A percentile compares a stretch with the other conserved stretches of the same genome.
These are phyloP conservation scores for Pogonognathellus flavescens DNA, from an alignment of 1,140 invertebrate species.

Conservation along the genomic window DNA sequence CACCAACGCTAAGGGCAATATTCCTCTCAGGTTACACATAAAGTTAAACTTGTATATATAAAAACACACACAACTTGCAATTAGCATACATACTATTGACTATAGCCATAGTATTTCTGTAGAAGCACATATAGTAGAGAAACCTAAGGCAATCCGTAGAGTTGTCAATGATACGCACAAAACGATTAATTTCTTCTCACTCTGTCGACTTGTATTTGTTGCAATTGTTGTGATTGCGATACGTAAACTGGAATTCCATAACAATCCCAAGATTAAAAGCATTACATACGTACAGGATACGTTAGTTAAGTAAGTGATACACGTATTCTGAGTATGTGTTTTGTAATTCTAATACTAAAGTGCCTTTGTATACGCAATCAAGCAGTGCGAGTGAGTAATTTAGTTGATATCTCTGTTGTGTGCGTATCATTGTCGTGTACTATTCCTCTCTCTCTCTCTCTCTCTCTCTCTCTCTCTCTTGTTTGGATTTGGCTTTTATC, in stretches of 20 bases:
- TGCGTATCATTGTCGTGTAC: conserved; percentile 41
- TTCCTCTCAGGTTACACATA: too few relatives aligned
- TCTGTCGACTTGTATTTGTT: conserved; percentile 65
- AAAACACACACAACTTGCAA: too few relatives aligned
- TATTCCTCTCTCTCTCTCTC: conserved; percentile 51
- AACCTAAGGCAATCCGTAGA: background rate
- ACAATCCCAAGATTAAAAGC: background rate
- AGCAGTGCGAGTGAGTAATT: background rate
- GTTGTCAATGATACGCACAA: conserved; percentile 12
- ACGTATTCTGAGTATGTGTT: too few relatives aligned
- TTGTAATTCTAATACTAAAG: too few relatives aligned
- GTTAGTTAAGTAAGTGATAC: too few relatives aligned
- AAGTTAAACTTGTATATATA: too few relatives aligned
- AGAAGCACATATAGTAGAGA: too few relatives aligned
- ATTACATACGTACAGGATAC: background rate
- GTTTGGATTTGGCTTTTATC: conserved; percentile 11
- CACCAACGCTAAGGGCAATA: too few relatives aligned
- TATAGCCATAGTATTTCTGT: too few relatives aligned
- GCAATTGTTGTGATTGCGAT: background rate
- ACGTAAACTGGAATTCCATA: background rate
- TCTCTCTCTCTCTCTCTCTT: background rate
- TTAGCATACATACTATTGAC: too few relatives aligned
- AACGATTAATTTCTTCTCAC: conserved; percentile 68
- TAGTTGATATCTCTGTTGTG: conserved; percentile 29
- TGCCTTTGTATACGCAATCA: background rate